Evolutionary conservation across 2,888 invertebrate genomes (phyloP), one percentile per base, ranked within the genome.

Genomic region (Lasioglossum lativentre): DNA sequence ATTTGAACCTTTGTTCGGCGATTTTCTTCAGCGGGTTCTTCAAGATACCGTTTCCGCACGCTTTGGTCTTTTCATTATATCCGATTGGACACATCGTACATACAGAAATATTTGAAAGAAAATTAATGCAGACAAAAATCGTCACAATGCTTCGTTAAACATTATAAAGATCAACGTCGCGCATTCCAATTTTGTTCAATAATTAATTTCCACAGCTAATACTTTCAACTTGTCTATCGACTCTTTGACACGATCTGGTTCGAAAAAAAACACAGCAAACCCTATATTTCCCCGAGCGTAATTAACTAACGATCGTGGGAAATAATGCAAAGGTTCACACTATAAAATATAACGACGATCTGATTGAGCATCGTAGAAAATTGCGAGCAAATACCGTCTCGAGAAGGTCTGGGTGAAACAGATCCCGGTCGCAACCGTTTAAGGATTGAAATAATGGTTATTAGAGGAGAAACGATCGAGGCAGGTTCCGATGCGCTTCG

Each of bases 391-490:
- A 52, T 23, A 52, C 23, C 2, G 23, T 52, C 52, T 23, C 52
- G 52, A 52, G 23, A 10, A 3, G 23, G 23, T 23, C 23, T 52
- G 10, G 52, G 52, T 52, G 23, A 52, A 52, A 52, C 52, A 52
- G 52, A 52, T 52, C 23, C 52, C 52, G 52, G 52, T 52, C 52
- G 52, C 52, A 23, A 23, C 52, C 23, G 52, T 63, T 63, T 63
- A 63, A 30, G 27, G 59, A 63, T 14, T 30, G 59, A 16, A 63
- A 63, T 63, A 30, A 30, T 63, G 14, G 30, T 63, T 27, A 63
- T 63, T 63, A 63, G 59, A 30, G 16, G 59, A 63, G 27, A 66
- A 30, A 66, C 66, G 66, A 66, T 66, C 34, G 66, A 34, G 27
- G 27, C 59, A 30, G 59, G 30, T 30, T 6, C 19, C 30, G 19